Evolutionary conservation across 2,888 invertebrate genomes (phyloP).

Genomic region (Nycteola revayana): DNA sequence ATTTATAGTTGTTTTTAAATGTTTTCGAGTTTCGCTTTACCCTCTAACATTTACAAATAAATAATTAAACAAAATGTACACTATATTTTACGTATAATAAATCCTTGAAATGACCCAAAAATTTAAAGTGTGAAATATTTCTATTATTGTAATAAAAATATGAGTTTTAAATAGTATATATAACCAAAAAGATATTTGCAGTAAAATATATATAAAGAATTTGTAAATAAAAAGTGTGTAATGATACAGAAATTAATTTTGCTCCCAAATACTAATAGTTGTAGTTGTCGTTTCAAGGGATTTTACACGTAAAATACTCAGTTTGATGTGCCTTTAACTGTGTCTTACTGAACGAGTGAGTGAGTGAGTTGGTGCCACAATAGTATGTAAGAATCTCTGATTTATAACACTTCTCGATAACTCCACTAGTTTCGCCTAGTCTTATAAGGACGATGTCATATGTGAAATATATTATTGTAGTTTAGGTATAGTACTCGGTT

Average conservation of each 20-base stretch:
- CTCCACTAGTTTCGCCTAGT: constrained; percentile 64
- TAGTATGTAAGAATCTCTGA: constrained; percentile 58
- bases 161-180: too few relatives aligned
- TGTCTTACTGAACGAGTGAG: constrained; percentile 32
- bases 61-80: neutral
- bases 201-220: too few relatives aligned
- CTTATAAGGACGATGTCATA: constrained; percentile 28
- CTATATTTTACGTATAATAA: too few relatives aligned
- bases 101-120: too few relatives aligned
- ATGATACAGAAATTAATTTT: too few relatives aligned
- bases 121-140: too few relatives aligned
- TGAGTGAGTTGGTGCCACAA: constrained; percentile 52
- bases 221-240: too few relatives aligned
- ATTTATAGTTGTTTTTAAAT: constrained; percentile 7
- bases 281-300: too few relatives aligned
- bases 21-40: neutral
- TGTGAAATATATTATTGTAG: constrained; percentile 1
- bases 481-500: constrained; percentile 11
- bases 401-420: constrained; percentile 34
- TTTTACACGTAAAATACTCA: too few relatives aligned
- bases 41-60: neutral
- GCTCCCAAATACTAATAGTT: too few relatives aligned
- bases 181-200: too few relatives aligned
- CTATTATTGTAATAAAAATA: too few relatives aligned
- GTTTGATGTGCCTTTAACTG: constrained; percentile 41